phyloP scores from a whole-genome alignment of 2,888 invertebrate genomes.

The Agriopis aurantiaria region DNA sequence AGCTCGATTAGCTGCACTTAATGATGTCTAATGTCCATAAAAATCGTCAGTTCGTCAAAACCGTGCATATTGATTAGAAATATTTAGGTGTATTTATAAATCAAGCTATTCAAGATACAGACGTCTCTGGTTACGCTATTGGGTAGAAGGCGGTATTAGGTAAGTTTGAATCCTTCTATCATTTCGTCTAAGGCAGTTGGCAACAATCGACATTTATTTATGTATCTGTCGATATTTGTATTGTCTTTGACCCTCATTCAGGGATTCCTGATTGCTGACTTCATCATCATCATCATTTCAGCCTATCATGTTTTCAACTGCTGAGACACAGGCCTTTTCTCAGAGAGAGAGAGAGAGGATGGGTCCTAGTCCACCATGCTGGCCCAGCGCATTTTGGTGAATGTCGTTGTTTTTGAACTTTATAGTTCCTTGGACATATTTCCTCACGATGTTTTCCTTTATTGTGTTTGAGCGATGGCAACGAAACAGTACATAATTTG shows the following conservation, averaged over 20 bases:
- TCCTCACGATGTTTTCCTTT: too few relatives aligned
- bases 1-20: conserved; percentile 47
- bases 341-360: too few relatives aligned
- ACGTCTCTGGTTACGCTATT: conserved; percentile 33
- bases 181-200: not conserved
- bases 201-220: not conserved
- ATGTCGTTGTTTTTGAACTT: too few relatives aligned
- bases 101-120: conserved; percentile 32
- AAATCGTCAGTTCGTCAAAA: conserved; percentile 48
- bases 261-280: not conserved
- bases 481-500: too few relatives aligned
- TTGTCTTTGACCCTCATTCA: not conserved
- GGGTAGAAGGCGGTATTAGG: conserved; percentile 18
- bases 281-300: too few relatives aligned
- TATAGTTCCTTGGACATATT: too few relatives aligned
- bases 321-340: too few relatives aligned
- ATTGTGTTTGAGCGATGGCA: too few relatives aligned
- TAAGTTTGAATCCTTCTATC: not conserved
- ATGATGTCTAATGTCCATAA: conserved; percentile 46
- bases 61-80: conserved; percentile 43
- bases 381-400: too few relatives aligned
- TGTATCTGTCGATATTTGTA: not conserved
- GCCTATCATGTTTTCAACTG: too few relatives aligned
- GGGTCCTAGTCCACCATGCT: too few relatives aligned
- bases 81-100: conserved; percentile 41